Evolutionary conservation across 2,888 invertebrate genomes (phyloP).

Genomic region (Andricus curvator): DNA sequence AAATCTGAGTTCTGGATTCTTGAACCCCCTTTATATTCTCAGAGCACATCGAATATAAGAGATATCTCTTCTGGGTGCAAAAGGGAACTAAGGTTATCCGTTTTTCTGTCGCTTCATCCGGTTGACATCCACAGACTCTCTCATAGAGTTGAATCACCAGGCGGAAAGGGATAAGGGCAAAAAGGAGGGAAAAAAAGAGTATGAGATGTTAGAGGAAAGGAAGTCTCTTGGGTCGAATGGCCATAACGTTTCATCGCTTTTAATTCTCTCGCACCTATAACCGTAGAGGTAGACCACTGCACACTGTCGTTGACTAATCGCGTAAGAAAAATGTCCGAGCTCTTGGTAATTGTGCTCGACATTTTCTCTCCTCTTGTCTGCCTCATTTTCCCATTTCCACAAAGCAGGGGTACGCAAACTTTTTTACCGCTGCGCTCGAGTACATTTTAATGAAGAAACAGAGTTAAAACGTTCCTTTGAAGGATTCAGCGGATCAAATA

Average conservation of each 20-base stretch:
- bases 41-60: conserved; percentile 3
- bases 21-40: conserved; percentile 5
- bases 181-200: background rate
- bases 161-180: conserved; percentile 20
- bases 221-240: conserved; percentile 40
- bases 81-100: conserved; percentile 27
- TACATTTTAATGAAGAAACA: conserved; percentile 33
- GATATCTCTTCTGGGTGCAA: conserved; percentile 21
- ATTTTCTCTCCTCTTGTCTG: conserved; percentile 44
- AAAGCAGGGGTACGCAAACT: conserved; percentile 33
- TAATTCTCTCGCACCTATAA: conserved; percentile 45
- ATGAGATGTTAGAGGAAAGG: background rate
- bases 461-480: conserved; percentile 27
- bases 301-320: conserved; percentile 49
- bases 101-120: conserved; percentile 35
- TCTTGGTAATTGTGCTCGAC: conserved; percentile 44
- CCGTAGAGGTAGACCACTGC: conserved; percentile 36
- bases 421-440: conserved; percentile 8
- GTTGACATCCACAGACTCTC: conserved; percentile 19
- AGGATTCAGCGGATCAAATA: background rate
- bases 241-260: conserved; percentile 47
- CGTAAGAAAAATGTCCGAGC: conserved; percentile 47
- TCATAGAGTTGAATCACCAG: conserved; percentile 6
- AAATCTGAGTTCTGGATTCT: background rate
- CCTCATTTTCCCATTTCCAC: conserved; percentile 44